Conservation (phyloP, 1,140 invertebrate genomes). For the Phocides pigmalion region DNA sequence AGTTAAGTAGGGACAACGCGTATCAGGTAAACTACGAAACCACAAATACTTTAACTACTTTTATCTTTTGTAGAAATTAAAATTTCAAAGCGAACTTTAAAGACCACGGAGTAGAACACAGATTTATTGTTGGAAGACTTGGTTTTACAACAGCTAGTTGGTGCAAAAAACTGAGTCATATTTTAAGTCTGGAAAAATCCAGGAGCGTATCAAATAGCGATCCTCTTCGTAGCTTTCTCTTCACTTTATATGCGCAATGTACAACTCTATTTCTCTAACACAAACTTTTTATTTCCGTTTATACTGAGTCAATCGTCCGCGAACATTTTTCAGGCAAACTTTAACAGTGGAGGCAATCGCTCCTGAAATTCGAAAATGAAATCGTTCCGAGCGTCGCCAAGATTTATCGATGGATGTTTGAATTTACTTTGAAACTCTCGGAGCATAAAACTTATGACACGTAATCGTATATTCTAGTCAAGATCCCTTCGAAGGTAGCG, state of each 20-base stretch:
- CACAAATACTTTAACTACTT: too few relatives aligned
- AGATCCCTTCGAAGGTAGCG: slow-evolving; percentile 47
- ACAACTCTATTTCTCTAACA: slow-evolving; percentile 79
- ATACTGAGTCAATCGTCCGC: slow-evolving; percentile 82
- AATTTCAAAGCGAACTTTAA: too few relatives aligned
- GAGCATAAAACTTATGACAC: slow-evolving; percentile 82
- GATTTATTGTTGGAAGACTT: slow-evolving; percentile 45
- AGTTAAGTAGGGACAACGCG: too few relatives aligned
- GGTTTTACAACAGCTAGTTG: slow-evolving; percentile 58
- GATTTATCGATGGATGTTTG: slow-evolving; percentile 83
- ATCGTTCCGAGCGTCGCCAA: slow-evolving; percentile 81
- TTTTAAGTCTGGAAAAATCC: slow-evolving; percentile 65
- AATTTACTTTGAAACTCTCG: slow-evolving; percentile 82
- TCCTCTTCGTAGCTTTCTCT: slow-evolving; percentile 68
- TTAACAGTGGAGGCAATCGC: slow-evolving; percentile 83
- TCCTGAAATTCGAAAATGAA: slow-evolving; percentile 84
- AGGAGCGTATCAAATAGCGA: slow-evolving; percentile 70
- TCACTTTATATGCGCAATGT: slow-evolving; percentile 78
- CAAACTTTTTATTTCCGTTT: slow-evolving; percentile 83
- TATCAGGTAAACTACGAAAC: too few relatives aligned
- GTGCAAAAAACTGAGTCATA: slow-evolving; percentile 60
- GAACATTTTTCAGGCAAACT: slow-evolving; percentile 83
- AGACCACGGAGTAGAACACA: slow-evolving; percentile 40
- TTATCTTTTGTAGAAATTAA: too few relatives aligned
- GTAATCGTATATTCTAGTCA: slow-evolving; percentile 79